Evolutionary conservation across 2,113 vertebrate genomes (phyloP), one percentile per base, ranked within the genome.

Genomic region (Ascaphus truei): DNA sequence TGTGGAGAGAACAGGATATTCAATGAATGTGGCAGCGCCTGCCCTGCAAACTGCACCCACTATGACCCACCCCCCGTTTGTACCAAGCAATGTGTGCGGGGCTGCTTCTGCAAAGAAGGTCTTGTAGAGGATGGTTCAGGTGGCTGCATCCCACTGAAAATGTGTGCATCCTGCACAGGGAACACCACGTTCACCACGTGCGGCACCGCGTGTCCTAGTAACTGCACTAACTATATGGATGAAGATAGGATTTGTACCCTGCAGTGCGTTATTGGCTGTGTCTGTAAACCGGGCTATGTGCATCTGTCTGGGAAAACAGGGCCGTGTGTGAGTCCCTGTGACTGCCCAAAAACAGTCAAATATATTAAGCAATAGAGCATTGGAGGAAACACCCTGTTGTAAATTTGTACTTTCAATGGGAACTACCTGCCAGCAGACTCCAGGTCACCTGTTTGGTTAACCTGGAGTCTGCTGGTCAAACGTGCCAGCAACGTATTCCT

Each of bases 21-120:
- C 26, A 22, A 62, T 0, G 2, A 16, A 5, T 62, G 59, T 47
- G 37, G 59, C n/a, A 62, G 26, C 13, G 15, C 58, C 37, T 61
- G 58, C 7, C 57, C 22, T 1, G 5, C 57, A 10, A 45, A 18
- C 26, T 61, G 58, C 8, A 18, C 39, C 37, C 7, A 61, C 10
- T 36, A 6, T 25, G 10, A 26, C 15, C 22, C 9, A 10, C 4
- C 7, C 1, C 3, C 15, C n/a, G n/a, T n/a, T 1, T 45, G 36
- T 4, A 43, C 2, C 3, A 13, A 47, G 15, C 4, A 22, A 3
- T 62, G 60, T 23, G 16, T 15, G 15, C 23, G n/a, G 26, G 60
- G 60, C 60, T 62, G 60, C 18, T 62, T 62, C 60, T 62, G 60
- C 16, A 62, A 20, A 11, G 25, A 61, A 1, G 58, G 25, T 2